Conservation (phyloP, 2,797 vertebrate species). For the Semaprochilodus insignis region DNA sequence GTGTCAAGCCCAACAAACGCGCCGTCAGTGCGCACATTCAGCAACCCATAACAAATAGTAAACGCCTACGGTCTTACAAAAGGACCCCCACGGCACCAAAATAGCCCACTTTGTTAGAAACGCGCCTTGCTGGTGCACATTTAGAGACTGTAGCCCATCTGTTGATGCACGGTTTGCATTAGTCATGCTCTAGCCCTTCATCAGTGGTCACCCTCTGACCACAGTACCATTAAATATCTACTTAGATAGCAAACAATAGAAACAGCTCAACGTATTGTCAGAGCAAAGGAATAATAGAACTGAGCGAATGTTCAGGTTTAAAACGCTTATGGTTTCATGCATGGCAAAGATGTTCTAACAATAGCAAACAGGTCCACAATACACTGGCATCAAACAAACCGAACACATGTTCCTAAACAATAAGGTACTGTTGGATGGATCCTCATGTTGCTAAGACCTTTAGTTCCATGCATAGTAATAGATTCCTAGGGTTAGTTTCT, state of each 20-base stretch:
- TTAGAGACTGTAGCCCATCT: too few species aligned
- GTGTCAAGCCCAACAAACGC: conserved; percentile 57
- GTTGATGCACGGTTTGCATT: too few species aligned
- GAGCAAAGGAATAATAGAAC: neutral
- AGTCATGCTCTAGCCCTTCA: too few species aligned
- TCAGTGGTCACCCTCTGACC: neutral
- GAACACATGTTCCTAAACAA: neutral
- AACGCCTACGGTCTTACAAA: neutral
- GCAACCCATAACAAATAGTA: neutral
- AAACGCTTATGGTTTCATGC: neutral
- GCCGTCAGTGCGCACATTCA: neutral
- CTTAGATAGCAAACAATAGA: neutral
- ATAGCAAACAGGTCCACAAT: conserved; percentile 40
- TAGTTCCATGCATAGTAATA: neutral
- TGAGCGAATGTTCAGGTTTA: too few species aligned
- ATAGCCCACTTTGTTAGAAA: too few species aligned
- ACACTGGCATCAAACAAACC: neutral
- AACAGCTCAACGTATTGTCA: neutral
- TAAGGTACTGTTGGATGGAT: neutral
- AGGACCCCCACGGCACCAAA: too few species aligned
- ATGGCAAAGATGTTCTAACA: neutral
- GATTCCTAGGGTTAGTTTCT: neutral
- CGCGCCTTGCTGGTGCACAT: too few species aligned
- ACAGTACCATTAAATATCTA: neutral
- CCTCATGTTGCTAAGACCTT: neutral